Base-by-base conservation (phyloP, 2,888 invertebrate species). In the Drosophila paramelanica region DNA sequence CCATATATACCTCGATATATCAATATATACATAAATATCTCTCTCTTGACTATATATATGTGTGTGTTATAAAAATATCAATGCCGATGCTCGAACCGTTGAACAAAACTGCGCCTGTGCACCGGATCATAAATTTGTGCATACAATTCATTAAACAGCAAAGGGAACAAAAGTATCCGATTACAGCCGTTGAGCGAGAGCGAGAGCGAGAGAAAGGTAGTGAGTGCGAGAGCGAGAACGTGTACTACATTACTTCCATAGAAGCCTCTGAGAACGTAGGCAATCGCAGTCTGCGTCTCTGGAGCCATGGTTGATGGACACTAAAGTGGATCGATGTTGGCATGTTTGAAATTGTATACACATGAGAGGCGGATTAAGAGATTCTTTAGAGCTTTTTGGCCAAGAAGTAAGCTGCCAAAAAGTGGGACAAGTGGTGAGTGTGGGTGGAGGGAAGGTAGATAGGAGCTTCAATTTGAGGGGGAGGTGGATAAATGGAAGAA, bases 91-190 rank as follows among this genome's bases (percentile, higher is more conserved):
- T 64, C 38, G 36, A 68, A 42, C 64, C 71, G 78, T 79, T 89
- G 79, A 89, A 88, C 85, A 88, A 88, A 89, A 83, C 88, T 89
- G 85, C 81, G 88, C 79, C 84, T 88, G 88, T 77, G 79, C 78
- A 90, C 81, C 89, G 81, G 84, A 88, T 84, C 88, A 90, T 89
- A 88, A 89, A 90, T 88, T 90, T 81, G 89, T 89, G 90, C 89
- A 90, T 85, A 77, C 86, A 89, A 87, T 88, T 89, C 89, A 89
- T 89, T 89, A 89, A 81, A 72, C 89, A 90, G 72, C 70, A 72
- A 82, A 79, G 81, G 81, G 79, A 79, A 84, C 82, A 88, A 89
- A 89, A 87, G 77, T 89, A 88, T 90, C 88, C 71, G 77, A 82
- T 90, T 89, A 79, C 85, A 43, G 45, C 5, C 8, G 14, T 11